Base-by-base conservation (phyloP, 2,113 vertebrate species). In the Scomber scombrus region DNA sequence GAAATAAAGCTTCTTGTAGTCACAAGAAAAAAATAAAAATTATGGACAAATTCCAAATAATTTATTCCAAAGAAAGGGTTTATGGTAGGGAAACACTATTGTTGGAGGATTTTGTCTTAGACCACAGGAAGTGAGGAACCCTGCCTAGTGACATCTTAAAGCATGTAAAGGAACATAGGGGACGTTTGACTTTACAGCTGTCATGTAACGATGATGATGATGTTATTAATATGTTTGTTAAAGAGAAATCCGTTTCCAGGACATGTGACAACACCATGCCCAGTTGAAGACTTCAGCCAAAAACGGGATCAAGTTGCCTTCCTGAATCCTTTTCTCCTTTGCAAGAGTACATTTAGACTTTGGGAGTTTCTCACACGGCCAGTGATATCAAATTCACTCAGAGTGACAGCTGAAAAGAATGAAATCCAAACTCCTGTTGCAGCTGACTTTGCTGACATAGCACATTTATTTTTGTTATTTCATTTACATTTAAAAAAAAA, bases 401-500 rank as follows among this genome's bases (percentile, higher is more conserved):
- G 34, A 58, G 26, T 56, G 23, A 45, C 43, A 34, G 56, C 50
- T 54, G 5, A 67, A 62, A 66, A 56, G 18, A 70, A 61, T 54
- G 26, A 82, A 78, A 62, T 80, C 34, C 49, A 21, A 52, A 71
- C 51, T 71, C 66, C 40, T 13, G 63, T 63, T 64, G 14, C 58
- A 74, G 21, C 34, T 68, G 15, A 74, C 55, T 56, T 26, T 84
- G 77, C 83, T 71, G 74, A 76, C 54, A 69, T 49, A 72, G 65
- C 75, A 73, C 58, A 61, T 69, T 73, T 82, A 13, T 90, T 90
- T 85, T 89, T 88, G 40, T 61, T 84, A 64, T 84, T 85, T 87
- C 19, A 55, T 70, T 90, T 86, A 84, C 66, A 82, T 54, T 40
- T 40, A 40, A 8, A 40, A 40, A 34, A 34, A 56, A 75, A 82